A percentile compares a stretch with the other conserved stretches of the same genome.
Evolutionary conservation across 2,888 invertebrate species (phyloP).

Genomic region (Campoplex capitator): DNA sequence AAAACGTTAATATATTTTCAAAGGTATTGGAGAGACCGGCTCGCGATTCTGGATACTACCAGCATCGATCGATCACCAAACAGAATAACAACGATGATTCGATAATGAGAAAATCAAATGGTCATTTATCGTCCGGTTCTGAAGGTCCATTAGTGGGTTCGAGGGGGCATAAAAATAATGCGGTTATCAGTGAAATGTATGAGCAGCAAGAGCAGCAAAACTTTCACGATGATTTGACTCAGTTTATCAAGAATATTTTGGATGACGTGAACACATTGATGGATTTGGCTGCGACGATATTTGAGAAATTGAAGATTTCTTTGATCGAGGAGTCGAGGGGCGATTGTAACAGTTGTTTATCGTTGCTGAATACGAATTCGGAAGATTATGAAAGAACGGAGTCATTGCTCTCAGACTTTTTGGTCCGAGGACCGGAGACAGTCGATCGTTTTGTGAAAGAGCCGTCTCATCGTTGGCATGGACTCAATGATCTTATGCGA

Average conservation of each 20-base stretch:
- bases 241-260: constrained; percentile 54
- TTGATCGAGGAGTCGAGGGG: constrained; percentile 34
- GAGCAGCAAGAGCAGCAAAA: constrained; percentile 1
- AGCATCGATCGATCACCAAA: background rate
- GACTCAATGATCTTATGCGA: constrained; percentile 34
- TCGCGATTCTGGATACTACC: constrained; percentile 1
- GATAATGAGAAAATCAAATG: background rate
- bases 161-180: background rate
- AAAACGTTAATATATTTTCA: background rate
- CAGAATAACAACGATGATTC: background rate
- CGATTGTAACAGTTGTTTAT: constrained; percentile 16
- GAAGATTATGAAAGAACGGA: constrained; percentile 10
- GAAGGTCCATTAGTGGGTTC: background rate
- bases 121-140: background rate
- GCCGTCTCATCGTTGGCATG: constrained; percentile 57
- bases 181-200: background rate
- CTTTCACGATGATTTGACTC: background rate
- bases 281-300: constrained; percentile 14
- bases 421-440: constrained; percentile 38
- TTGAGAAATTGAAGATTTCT: constrained; percentile 56
- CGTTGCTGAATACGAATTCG: background rate
- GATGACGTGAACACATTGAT: constrained; percentile 66
- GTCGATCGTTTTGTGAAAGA: constrained; percentile 51
- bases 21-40: constrained; percentile 13
- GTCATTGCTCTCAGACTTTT: background rate